These are phyloP conservation scores for Delichon dasypus DNA, from an alignment of 2,797 vertebrate genomes.

Conservation along the genomic window DNA sequence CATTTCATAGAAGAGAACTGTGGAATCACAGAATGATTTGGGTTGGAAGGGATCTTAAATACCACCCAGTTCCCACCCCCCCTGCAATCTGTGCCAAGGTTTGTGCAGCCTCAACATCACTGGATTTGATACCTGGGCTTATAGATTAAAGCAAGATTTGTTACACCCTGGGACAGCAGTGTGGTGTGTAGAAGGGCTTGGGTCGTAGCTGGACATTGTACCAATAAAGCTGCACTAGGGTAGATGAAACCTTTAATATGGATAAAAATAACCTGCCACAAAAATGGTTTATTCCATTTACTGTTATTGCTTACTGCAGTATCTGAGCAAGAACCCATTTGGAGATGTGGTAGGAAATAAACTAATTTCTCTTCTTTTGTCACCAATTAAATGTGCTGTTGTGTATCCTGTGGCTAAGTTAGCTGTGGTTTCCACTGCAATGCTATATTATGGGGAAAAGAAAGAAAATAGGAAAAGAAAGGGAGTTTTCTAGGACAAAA, in stretches of 20 bases:
- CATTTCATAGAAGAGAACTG: background rate
- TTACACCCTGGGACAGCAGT: background rate
- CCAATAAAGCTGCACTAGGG: background rate
- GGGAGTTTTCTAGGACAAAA: background rate
- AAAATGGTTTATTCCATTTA: background rate
- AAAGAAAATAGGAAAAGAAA: background rate
- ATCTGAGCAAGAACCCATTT: background rate
- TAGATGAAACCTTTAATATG: background rate
- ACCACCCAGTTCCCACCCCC: background rate
- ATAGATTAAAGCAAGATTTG: background rate
- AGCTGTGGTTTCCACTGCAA: background rate
- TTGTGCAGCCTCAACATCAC: accelerated
- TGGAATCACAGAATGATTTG: background rate
- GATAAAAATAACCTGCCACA: background rate
- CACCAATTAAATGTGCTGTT: background rate
- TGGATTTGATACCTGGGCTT: background rate
- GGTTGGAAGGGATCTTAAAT: background rate
- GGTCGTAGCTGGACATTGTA: background rate
- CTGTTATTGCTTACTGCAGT: background rate
- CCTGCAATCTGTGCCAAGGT: background rate
- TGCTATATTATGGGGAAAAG: background rate
- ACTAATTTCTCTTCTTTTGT: background rate
- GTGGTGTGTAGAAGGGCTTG: background rate
- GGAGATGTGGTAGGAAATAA: background rate
- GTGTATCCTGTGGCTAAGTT: background rate